Percentiles rank a stretch among this genome's conserved stretches.
phyloP scores from a whole-genome alignment of 2,888 invertebrate genomes.

The Tribolium freemani region DNA sequence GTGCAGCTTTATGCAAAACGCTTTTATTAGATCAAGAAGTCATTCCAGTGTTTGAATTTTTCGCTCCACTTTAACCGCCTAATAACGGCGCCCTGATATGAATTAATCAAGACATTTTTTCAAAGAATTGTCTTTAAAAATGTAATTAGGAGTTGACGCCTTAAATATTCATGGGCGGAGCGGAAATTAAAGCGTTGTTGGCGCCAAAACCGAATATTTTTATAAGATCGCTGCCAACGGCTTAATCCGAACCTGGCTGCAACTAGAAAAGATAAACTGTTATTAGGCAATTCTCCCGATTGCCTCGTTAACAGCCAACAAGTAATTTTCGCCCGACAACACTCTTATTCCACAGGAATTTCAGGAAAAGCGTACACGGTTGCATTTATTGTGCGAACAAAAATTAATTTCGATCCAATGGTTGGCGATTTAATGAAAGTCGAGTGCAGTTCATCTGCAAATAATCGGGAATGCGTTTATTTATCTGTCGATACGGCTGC shows the following conservation, averaged over 20 bases:
- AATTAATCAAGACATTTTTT: slow-evolving; percentile 27
- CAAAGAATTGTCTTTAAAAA: slow-evolving; percentile 20
- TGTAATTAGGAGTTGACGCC: slow-evolving; percentile 18
- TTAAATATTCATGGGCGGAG: slow-evolving; percentile 31
- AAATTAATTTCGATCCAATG: background rate
- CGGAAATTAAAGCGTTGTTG: slow-evolving; percentile 30
- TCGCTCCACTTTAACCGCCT: slow-evolving; percentile 12
- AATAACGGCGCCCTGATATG: slow-evolving; percentile 28
- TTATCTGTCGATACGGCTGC: background rate
- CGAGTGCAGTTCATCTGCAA: background rate
- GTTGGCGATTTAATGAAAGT: background rate
- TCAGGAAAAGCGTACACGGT: background rate
- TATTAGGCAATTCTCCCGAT: slow-evolving; percentile 30
- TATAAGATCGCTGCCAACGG: slow-evolving; percentile 22
- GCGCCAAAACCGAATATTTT: slow-evolving; percentile 23
- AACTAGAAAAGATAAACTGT: slow-evolving; percentile 36
- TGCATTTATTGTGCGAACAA: background rate
- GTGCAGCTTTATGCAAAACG: slow-evolving; percentile 34
- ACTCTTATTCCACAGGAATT: background rate
- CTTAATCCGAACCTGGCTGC: slow-evolving; percentile 9
- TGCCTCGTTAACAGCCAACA: slow-evolving; percentile 37
- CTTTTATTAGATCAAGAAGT: slow-evolving; percentile 35
- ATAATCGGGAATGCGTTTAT: background rate
- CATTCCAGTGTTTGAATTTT: slow-evolving; percentile 27
- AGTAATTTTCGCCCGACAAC: slow-evolving; percentile 20